Evolutionary conservation across 92 coral and sea anemone species (phyloP).

Genomic region (Palythoa heliodiscus): DNA sequence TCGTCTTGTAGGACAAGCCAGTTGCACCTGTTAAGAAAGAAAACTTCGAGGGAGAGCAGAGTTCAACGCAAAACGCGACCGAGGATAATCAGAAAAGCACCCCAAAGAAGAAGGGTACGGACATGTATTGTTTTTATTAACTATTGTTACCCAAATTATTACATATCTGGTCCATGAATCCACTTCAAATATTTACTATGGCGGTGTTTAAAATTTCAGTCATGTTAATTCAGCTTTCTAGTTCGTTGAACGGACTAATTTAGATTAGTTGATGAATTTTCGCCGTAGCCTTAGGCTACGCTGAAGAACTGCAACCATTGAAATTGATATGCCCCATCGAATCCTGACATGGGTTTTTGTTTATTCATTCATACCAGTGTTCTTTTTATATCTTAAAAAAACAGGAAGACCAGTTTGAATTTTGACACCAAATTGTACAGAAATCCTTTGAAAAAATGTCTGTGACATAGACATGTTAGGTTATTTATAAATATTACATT

Average conservation of each 20-base stretch:
- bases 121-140: conserved; percentile 20
- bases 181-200: conserved; percentile 20
- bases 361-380: not conserved
- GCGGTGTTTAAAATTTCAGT: not conserved
- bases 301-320: not conserved
- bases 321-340: not conserved
- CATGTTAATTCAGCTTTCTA: not conserved
- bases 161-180: not conserved
- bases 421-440: not conserved
- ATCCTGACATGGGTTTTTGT: not conserved
- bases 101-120: conserved; percentile 39
- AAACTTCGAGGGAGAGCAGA: conserved; percentile 24
- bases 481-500: no score
- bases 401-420: not conserved
- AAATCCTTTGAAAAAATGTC: not conserved
- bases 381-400: not conserved
- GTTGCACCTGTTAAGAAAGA: conserved; percentile 47
- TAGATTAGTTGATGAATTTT: not conserved
- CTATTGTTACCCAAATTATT: conserved; percentile 4
- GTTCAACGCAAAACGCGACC: conserved; percentile 14
- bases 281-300: conserved; percentile 15
- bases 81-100: conserved; percentile 37
- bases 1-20: conserved; percentile 30
- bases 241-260: not conserved
- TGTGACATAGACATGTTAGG: no score